Base-by-base conservation (phyloP, 2,797 vertebrate genomes). In the Girardinus metallicus region DNA sequence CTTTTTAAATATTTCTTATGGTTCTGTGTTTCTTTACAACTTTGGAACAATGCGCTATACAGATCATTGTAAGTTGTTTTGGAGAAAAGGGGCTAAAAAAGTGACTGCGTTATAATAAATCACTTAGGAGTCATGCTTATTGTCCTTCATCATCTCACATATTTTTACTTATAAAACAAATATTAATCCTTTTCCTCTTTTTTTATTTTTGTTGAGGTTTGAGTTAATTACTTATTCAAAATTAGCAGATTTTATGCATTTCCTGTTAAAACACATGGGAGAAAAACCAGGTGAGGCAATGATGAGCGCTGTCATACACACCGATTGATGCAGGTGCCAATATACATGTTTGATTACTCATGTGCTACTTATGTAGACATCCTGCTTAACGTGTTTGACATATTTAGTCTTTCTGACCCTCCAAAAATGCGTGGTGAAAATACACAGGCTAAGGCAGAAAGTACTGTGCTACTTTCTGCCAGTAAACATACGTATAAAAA, bases 11-110 rank as follows among this genome's bases (percentile, higher is more conserved):
- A 23, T 39, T n/a, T 62, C 18, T 68, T 71, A 73, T 74, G 78
- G 16, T 74, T 0, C 43, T 74, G 49, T 62, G 36, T 83, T 75
- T 44, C 57, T 62, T 75, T 70, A 31, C 44, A 81, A 10, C 76
- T 85, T 51, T 78, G 31, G 70, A 86, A 83, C 53, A 80, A 73
- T 47, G 53, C 16, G 55, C 72, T 53, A 77, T 47, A 55, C 39
- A 51, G 47, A 75, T 86, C 9, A 79, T 73, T 15, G n/a, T 49
- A 41, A 73, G 73, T n/a, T 74, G 23, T 72, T 62, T 77, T 73
- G 46, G 75, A 68, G 34, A 39, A 66, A 53, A 29, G 18, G 46
- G 49, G 47, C 62, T 60, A 70, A 73, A 80, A 80, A 36, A 34
- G 80, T 74, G 3, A 72, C 29, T 57, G 39, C 21, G 26, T 55